phyloP scores from a whole-genome alignment of 2,113 vertebrate species.

The Atractosteus spatula region DNA sequence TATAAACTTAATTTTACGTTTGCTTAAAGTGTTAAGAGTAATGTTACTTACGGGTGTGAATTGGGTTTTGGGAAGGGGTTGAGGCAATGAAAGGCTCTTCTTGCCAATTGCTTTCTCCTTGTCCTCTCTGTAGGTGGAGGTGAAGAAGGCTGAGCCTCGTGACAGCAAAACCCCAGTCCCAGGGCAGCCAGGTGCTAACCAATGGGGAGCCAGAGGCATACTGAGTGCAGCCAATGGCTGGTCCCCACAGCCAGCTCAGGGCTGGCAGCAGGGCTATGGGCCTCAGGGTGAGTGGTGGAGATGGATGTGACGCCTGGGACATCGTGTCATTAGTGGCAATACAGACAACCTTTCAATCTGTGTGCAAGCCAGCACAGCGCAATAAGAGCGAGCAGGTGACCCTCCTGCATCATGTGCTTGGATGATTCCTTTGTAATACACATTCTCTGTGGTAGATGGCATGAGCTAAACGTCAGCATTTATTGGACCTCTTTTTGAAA shows the following conservation, averaged over 20 bases:
- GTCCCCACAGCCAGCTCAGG: slow-evolving; percentile 89
- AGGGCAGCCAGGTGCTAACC: slow-evolving; percentile 83
- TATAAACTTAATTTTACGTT: slow-evolving; percentile 73
- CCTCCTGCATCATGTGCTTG: too few species aligned
- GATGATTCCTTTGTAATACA: too few species aligned
- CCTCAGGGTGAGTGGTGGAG: slow-evolving; percentile 83
- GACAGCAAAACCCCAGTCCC: slow-evolving; percentile 89
- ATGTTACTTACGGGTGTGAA: slow-evolving; percentile 65
- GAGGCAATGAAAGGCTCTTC: slow-evolving; percentile 23
- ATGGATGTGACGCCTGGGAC: too few species aligned
- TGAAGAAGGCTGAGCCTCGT: slow-evolving; percentile 94
- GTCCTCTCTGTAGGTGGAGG: slow-evolving; percentile 95
- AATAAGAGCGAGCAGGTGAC: too few species aligned
- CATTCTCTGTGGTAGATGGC: too few species aligned
- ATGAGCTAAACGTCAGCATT: too few species aligned
- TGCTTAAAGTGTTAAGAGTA: slow-evolving; percentile 73
- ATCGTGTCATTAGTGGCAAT: too few species aligned
- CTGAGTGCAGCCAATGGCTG: slow-evolving; percentile 94
- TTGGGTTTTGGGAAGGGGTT: slow-evolving; percentile 62
- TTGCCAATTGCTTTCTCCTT: slow-evolving; percentile 64
- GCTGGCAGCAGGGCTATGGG: slow-evolving; percentile 93
- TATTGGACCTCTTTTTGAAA: too few species aligned
- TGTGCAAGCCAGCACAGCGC: too few species aligned
- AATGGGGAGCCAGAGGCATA: slow-evolving; percentile 92
- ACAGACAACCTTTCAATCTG: too few species aligned